phyloP scores from a whole-genome alignment of 2,888 invertebrate genomes.

The Trachelus stipa region DNA sequence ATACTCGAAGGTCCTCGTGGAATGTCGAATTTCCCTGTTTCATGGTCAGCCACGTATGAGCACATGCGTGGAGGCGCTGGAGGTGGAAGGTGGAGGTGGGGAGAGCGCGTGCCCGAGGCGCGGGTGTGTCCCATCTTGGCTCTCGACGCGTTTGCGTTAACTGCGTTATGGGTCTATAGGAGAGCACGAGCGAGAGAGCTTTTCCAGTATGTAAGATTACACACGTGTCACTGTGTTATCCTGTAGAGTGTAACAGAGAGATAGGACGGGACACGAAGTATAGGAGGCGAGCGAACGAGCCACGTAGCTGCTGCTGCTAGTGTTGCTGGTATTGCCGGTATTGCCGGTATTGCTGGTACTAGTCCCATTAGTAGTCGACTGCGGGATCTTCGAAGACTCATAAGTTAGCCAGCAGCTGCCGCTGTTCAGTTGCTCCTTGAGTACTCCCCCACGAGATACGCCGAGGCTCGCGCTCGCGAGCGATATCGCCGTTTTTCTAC shows the following conservation, averaged over 20 bases:
- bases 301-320: background rate
- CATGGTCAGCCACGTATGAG: background rate
- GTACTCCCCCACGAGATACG: conserved; percentile 43
- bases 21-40: background rate
- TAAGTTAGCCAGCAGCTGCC: conserved; percentile 50
- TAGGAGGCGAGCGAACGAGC: conserved; percentile 3
- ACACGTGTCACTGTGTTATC: conserved; percentile 5
- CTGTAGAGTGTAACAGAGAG: background rate
- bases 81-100: background rate
- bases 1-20: background rate
- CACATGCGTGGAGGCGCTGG: background rate
- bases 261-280: background rate
- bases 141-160: conserved; percentile 24
- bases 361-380: conserved; percentile 50
- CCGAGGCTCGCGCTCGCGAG: conserved; percentile 1
- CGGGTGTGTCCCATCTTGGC: conserved; percentile 34
- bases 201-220: background rate
- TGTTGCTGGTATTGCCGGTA: conserved; percentile 31
- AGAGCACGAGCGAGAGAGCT: conserved; percentile 30
- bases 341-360: conserved; percentile 36
- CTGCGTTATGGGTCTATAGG: conserved; percentile 17
- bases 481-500: conserved; percentile 6
- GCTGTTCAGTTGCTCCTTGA: conserved; percentile 43
- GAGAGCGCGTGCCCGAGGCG: conserved; percentile 24
- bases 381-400: conserved; percentile 43